Conservation (phyloP, 2,113 vertebrate species). For the Ornithorhynchus anatinus region DNA sequence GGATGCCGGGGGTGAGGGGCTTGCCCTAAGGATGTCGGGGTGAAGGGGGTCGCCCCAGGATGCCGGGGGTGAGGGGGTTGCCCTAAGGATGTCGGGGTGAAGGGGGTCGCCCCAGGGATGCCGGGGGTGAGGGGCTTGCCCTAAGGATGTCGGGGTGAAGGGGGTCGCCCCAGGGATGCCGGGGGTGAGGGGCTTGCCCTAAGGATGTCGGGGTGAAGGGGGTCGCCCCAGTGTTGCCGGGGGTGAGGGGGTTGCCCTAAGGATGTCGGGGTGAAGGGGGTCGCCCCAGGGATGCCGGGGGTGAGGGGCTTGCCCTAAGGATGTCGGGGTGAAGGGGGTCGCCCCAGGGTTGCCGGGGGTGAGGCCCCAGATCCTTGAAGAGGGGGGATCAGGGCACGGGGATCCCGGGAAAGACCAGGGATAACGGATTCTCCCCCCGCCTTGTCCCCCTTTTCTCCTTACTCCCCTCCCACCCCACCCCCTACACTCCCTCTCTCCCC, state of each 20-base stretch:
- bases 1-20: neutral
- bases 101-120: neutral
- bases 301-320: fast-evolving
- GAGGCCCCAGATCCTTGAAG: no score
- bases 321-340: neutral
- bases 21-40: neutral
- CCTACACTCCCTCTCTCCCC: neutral
- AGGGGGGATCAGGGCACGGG: no score
- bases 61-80: neutral
- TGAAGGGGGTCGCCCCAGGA: constrained; percentile 5
- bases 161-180: neutral
- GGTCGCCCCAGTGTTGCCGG: neutral
- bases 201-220: neutral
- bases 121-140: neutral
- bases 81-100: neutral
- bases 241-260: neutral
- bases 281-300: neutral
- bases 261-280: neutral
- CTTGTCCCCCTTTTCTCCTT: neutral
- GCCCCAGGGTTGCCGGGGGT: neutral
- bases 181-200: neutral
- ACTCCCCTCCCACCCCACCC: neutral
- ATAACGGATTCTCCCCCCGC: constrained; percentile 30
- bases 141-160: neutral
- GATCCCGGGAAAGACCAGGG: no score